phyloP scores from a whole-genome alignment of 2,888 invertebrate genomes.

The Mantis religiosa region DNA sequence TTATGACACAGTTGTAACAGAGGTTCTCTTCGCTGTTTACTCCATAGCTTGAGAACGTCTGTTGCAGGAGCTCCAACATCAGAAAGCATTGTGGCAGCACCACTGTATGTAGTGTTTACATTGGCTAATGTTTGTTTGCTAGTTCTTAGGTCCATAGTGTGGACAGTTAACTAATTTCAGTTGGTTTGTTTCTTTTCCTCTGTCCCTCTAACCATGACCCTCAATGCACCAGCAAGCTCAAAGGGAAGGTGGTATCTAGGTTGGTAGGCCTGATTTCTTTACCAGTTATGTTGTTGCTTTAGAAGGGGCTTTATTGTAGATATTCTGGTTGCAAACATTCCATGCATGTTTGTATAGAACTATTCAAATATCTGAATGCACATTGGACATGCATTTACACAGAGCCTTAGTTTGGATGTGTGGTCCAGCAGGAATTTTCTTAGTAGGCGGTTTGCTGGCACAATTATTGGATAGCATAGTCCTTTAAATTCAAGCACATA shows the following conservation, averaged over 20 bases:
- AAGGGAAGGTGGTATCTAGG: conserved; percentile 76
- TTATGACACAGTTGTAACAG: neutral
- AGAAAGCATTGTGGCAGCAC: neutral
- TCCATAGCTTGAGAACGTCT: neutral
- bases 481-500: no score
- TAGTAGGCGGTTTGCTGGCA: no score
- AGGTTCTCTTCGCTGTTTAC: neutral
- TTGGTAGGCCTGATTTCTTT: conserved; percentile 40
- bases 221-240: conserved; percentile 63
- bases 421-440: no score
- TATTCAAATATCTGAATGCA: no score
- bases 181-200: conserved; percentile 16
- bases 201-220: neutral
- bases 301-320: neutral
- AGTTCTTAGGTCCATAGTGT: conserved; percentile 1
- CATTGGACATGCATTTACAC: no score
- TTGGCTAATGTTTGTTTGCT: neutral
- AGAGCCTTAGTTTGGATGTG: no score
- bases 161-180: conserved; percentile 12
- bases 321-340: neutral
- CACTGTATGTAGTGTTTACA: neutral
- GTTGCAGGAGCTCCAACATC: neutral
- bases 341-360: neutral
- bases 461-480: no score
- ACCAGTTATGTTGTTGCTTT: neutral